Percentiles rank a stretch among this genome's conserved stretches.
phyloP scores from a whole-genome alignment of 2,113 vertebrate species.

The Periophthalmus modestus region DNA sequence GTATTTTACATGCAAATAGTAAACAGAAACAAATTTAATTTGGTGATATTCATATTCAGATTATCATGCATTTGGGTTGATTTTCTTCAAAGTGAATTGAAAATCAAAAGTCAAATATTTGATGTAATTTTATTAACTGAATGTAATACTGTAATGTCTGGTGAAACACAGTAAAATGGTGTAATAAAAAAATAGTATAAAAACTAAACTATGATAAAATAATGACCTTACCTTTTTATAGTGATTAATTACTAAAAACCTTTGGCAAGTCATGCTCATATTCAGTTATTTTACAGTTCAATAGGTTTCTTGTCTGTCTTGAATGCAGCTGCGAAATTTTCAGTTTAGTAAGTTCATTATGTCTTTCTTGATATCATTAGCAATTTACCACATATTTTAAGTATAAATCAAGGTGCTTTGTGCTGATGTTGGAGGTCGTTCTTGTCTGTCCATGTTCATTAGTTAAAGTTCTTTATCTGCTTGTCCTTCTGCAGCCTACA shows the following conservation, averaged over 20 bases:
- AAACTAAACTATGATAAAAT: background rate
- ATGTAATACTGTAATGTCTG: background rate
- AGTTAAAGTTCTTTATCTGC: conserved; percentile 15
- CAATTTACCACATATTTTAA: background rate
- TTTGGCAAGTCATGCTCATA: conserved; percentile 21
- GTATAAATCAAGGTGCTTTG: background rate
- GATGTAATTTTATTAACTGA: background rate
- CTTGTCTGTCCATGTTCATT: conserved; percentile 2
- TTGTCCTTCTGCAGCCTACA: conserved; percentile 14
- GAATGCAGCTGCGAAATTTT: background rate
- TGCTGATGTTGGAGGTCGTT: conserved; percentile 28
- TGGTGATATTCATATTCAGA: background rate
- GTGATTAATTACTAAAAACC: conserved; percentile 3
- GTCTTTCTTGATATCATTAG: background rate
- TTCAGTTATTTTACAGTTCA: background rate
- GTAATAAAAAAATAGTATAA: conserved; percentile 2
- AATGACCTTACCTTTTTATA: background rate
- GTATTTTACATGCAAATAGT: background rate
- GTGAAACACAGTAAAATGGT: conserved; percentile 7
- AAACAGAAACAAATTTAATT: background rate
- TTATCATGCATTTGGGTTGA: background rate
- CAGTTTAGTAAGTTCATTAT: background rate
- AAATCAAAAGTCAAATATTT: background rate
- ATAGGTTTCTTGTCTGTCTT: background rate
- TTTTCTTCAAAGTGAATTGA: background rate